These are phyloP conservation scores for Stratiolaelaps scimitus DNA, from an alignment of 1,140 invertebrate genomes.

Conservation along the genomic window DNA sequence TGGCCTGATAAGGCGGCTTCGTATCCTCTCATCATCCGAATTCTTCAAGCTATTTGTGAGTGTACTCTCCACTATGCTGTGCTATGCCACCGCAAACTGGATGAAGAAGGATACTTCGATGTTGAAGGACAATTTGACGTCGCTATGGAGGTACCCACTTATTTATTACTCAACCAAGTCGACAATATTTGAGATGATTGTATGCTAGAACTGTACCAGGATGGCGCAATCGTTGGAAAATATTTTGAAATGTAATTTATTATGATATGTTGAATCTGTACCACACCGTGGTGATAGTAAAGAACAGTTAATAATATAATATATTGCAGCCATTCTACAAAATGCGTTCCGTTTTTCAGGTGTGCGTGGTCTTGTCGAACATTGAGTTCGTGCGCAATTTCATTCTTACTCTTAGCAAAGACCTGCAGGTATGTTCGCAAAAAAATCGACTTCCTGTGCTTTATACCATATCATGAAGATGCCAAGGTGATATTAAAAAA, in stretches of 20 bases:
- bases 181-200: no score
- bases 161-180: no score
- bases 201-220: no score
- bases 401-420: constrained; percentile 16
- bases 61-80: constrained; percentile 68
- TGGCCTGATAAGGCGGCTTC: constrained; percentile 82
- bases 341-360: not conserved
- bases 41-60: constrained; percentile 70
- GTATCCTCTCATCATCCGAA: constrained; percentile 73
- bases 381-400: constrained; percentile 14
- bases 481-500: no score
- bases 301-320: no score
- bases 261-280: no score
- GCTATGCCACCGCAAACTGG: constrained; percentile 61
- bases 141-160: constrained; percentile 53
- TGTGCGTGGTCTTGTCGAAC: constrained; percentile 16
- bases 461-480: no score
- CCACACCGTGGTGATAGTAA: no score
- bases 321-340: no score
- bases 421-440: constrained; percentile 8
- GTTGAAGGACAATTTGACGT: constrained; percentile 65
- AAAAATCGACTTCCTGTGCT: no score
- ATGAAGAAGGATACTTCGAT: constrained; percentile 68
- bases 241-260: no score
- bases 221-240: not conserved